Base-by-base conservation (phyloP, 2,797 vertebrate genomes). In the Phataginus tetradactyla region DNA sequence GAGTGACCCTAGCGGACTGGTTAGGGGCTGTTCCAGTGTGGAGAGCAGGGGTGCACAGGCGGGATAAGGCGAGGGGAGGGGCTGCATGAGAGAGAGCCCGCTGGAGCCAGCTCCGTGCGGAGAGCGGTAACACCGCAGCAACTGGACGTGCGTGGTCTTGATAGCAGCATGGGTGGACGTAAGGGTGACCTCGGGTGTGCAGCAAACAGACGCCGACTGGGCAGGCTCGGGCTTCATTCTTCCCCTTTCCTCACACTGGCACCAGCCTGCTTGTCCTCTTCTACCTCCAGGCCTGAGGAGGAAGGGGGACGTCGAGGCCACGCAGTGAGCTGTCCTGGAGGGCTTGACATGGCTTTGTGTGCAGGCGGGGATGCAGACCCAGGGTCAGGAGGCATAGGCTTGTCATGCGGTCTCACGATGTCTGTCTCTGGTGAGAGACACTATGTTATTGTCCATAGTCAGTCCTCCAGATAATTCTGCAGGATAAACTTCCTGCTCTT, bases 161-260 rank as follows among this genome's bases (percentile, higher is more conserved):
- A 18, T 66, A 64, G 14, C 9, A 18, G 3, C 1, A 7, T 15
- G 42, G 4, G 2, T 1, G 25, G 13, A 37, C 21, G 21, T 53
- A 4, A 53, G 5, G 17, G 51, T 53, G 34, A 11, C 27, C 4
- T 0, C 27, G 25, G 17, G 42, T 21, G 7, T 27, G 53, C 32
- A 32, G 34, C 32, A 42, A 27, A 64, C 14, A 61, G 68, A 29
- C 29, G 20, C 59, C 42, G 18, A 5, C 27, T 3, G 14, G 25
- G 27, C 17, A 6, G 0, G 11, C 7, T n/a, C 4, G 17, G 15
- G 3, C 0, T 57, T 64, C 18, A 3, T 79, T 71, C 39, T 80
- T 37, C 53, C n/a, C 23, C 15, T 71, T 57, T 37, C 25, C 14
- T 2, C 2, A 29, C 11, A 5, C 34, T 6, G 2, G 7, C 51